Evolutionary conservation across 2,888 invertebrate genomes (phyloP).

Genomic region (Drosophila cognata): DNA sequence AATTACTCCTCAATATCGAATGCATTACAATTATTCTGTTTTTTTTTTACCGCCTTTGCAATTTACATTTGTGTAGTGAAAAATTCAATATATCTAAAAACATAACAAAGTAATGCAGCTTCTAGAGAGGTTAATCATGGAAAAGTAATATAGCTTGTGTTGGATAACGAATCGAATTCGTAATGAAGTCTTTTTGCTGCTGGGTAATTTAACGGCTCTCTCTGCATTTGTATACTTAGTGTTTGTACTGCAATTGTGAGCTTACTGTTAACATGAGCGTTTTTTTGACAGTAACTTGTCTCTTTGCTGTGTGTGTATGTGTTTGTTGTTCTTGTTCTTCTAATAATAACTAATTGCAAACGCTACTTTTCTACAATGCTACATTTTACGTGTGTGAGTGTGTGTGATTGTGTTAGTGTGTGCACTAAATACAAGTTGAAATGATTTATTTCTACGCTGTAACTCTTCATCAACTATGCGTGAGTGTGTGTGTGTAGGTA

Average conservation of each 20-base stretch:
- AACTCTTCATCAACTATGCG: conserved; percentile 53
- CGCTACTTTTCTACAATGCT: conserved; percentile 73
- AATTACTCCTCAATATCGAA: not conserved
- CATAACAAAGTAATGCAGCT: not conserved
- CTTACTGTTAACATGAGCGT: conserved; percentile 41
- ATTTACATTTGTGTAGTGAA: not conserved
- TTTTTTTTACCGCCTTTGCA: not conserved
- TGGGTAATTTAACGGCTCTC: not conserved
- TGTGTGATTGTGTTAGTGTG: conserved; percentile 38
- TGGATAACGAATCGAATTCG: not conserved
- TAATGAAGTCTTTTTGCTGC: not conserved
- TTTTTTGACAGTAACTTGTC: not conserved
- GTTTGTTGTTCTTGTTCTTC: conserved; percentile 34
- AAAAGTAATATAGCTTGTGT: not conserved
- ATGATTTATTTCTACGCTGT: conserved; percentile 71
- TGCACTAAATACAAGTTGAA: conserved; percentile 77
- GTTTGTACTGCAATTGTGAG: conserved; percentile 61
- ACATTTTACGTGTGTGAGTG: conserved; percentile 38
- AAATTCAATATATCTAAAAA: not conserved
- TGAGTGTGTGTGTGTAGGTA: conserved; percentile 54
- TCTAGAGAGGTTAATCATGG: not conserved
- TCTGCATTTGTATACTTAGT: not conserved
- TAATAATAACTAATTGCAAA: conserved; percentile 63
- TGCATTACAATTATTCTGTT: not conserved
- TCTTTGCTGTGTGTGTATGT: conserved; percentile 13